Evolutionary conservation across 1,140 invertebrate species (phyloP), one percentile per base, ranked within the genome.

Genomic region (Pachyrhynchus sulphureomaculatus): DNA sequence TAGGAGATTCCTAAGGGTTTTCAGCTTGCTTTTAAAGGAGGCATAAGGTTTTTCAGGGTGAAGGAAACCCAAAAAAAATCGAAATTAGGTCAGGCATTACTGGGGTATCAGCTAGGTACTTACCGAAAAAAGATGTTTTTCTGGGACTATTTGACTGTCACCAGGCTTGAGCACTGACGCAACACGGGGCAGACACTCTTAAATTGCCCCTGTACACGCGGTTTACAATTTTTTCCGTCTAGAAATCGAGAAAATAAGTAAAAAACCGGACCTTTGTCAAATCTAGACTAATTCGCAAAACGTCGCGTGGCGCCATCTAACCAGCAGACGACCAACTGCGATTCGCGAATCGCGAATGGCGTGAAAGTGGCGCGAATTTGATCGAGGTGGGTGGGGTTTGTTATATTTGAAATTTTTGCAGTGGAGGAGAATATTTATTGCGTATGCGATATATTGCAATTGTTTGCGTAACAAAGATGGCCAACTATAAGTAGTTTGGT

Each of bases 21-120:
- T 13, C 10, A 13, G 37, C 44, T 41, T 23, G 17, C n/a, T 26
- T 17, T 26, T 2, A 33, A 9, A 33, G 29, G 1, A 13, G 39
- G 41, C 4, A 4, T 9, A 13, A n/a, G 29, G 12, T 10, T n/a
- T 12, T 15, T 12, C 8, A 13, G 23, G 39, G 4, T 13, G 15
- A 61, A 54, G 24, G 12, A 61, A 33, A 18, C 9, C 21, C 18
- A 49, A 52, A 61, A 52, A 61, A 61, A 53, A 13, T 8, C 8
- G 15, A 53, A 61, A 61, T 61, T 61, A 61, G 58, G 58, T 61
- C 58, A 61, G 49, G 24, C 58, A 61, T 33, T 20, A 61, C 21
- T 4, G 15, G 34, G 52, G 13, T 44, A 29, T 60, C 36, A 13
- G 5, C 20, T 8, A 44, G 36, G 58, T 45, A 54, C 58, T 61